Percentiles rank a stretch among this genome's conserved stretches.
phyloP scores from a whole-genome alignment of 2,113 vertebrate species.

The Microcebus murinus region DNA sequence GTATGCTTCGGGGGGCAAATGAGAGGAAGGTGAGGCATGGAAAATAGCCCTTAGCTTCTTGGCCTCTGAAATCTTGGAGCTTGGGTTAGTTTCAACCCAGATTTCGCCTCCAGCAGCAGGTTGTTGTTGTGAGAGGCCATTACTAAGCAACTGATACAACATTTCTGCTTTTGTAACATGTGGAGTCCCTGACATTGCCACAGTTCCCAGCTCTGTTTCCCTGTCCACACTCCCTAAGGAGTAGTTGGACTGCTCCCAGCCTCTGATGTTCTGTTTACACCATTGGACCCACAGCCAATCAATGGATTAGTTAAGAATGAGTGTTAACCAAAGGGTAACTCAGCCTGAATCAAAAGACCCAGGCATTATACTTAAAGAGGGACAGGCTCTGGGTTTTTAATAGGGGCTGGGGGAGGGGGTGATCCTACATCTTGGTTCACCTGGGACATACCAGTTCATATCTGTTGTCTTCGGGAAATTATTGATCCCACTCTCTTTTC shows the following conservation, averaged over 20 bases:
- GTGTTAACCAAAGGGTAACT: background rate
- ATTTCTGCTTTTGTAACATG: background rate
- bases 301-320: background rate
- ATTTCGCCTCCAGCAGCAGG: background rate
- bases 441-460: background rate
- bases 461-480: background rate
- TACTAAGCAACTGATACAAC: background rate
- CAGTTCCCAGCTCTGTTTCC: background rate
- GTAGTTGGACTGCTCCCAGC: background rate
- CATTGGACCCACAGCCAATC: background rate
- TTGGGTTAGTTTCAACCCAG: background rate
- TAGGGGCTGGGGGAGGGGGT: background rate
- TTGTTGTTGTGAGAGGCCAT: background rate
- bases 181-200: background rate
- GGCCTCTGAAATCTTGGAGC: background rate
- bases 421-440: background rate
- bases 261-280: background rate
- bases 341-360: background rate
- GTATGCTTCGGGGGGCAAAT: background rate
- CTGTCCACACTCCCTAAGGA: background rate
- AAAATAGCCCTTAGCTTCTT: background rate
- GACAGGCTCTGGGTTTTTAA: background rate
- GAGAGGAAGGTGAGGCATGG: background rate
- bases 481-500: background rate
- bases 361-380: background rate